phyloP scores from a whole-genome alignment of 2,888 invertebrate genomes.

The Synergus gifuensis region DNA sequence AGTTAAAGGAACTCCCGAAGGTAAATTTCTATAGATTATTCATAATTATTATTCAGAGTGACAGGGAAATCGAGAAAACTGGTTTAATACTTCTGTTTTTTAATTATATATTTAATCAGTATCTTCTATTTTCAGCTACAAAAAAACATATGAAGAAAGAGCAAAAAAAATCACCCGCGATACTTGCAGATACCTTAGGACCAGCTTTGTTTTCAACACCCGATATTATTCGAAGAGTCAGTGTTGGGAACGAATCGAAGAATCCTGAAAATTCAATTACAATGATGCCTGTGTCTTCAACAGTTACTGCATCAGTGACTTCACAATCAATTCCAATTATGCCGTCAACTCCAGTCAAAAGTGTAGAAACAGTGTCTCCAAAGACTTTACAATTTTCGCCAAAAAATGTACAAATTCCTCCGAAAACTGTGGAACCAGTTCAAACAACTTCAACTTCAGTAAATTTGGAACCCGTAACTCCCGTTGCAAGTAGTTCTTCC shows the following conservation, averaged over 20 bases:
- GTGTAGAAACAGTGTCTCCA: background rate
- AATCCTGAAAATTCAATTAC: slow-evolving; percentile 67
- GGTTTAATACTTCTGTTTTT: background rate
- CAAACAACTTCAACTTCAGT: slow-evolving; percentile 24
- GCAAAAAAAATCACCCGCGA: slow-evolving; percentile 82
- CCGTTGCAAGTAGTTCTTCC: slow-evolving; percentile 37
- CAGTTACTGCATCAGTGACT: slow-evolving; percentile 20
- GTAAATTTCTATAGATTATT: slow-evolving; percentile 45
- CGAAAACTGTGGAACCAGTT: background rate
- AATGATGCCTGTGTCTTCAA: slow-evolving; percentile 57
- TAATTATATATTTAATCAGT: background rate
- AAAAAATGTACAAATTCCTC: slow-evolving; percentile 6
- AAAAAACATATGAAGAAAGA: slow-evolving; percentile 73
- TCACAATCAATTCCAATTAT: background rate
- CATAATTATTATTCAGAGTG: background rate
- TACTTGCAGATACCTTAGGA: slow-evolving; percentile 79
- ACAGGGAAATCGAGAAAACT: background rate
- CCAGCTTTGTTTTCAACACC: slow-evolving; percentile 88
- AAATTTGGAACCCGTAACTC: background rate
- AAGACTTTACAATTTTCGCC: background rate
- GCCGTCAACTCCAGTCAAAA: slow-evolving; percentile 8
- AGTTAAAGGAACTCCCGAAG: slow-evolving; percentile 57
- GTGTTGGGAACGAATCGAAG: slow-evolving; percentile 71
- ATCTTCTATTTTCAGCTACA: slow-evolving; percentile 56
- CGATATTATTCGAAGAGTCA: slow-evolving; percentile 86